Conservation (phyloP, 2,888 invertebrate genomes). For the Pseudococcus viburni region DNA sequence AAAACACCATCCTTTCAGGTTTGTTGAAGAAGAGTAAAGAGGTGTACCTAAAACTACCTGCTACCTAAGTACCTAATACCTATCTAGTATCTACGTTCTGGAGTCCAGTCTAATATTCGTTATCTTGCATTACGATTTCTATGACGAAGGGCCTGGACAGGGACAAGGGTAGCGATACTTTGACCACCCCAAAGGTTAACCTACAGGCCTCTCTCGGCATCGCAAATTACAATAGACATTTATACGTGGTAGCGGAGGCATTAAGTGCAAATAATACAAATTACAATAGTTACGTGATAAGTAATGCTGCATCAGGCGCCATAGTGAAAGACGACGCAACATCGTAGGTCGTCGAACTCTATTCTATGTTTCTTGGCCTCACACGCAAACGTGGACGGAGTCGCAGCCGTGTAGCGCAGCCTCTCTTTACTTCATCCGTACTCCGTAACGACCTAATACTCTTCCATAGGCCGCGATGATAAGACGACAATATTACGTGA, state of each 20-base stretch:
- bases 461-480: neutral
- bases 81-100: too few relatives aligned
- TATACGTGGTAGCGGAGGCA: neutral
- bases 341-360: constrained; percentile 30
- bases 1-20: too few relatives aligned
- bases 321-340: constrained; percentile 10
- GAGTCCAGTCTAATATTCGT: too few relatives aligned
- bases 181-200: too few relatives aligned
- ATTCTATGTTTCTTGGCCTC: neutral
- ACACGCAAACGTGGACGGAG: neutral
- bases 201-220: neutral
- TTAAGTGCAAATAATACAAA: constrained; percentile 46
- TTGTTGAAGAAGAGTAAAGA: too few relatives aligned
- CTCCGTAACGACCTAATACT: constrained; percentile 14
- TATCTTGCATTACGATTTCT: too few relatives aligned
- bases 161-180: too few relatives aligned
- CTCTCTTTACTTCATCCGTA: neutral
- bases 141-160: too few relatives aligned
- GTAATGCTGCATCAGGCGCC: constrained; percentile 4
- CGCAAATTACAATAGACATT: neutral
- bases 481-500: neutral
- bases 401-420: neutral
- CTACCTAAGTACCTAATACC: too few relatives aligned
- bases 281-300: constrained; percentile 60
- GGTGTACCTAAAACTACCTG: too few relatives aligned